A percentile compares a stretch with the other conserved stretches of the same genome.
phyloP scores from a whole-genome alignment of 1,140 invertebrate species.

The Drosophila sulfurigaster region DNA sequence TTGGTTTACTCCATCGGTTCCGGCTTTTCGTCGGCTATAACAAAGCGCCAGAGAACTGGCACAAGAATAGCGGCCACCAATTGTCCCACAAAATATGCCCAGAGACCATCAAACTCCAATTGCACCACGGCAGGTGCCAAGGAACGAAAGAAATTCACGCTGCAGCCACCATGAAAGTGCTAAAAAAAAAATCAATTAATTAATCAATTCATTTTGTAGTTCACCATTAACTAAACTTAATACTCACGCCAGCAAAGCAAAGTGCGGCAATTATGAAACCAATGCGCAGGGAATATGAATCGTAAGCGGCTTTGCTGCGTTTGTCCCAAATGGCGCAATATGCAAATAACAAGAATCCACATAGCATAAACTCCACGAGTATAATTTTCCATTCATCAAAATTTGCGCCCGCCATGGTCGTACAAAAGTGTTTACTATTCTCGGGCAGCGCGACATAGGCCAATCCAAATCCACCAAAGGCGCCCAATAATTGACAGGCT shows the following conservation, averaged over 20 bases:
- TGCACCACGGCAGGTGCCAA: neutral
- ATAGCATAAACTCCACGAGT: slow-evolving; percentile 4
- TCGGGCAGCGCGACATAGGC: neutral
- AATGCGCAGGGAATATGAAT: slow-evolving; percentile 20
- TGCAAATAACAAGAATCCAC: slow-evolving; percentile 5
- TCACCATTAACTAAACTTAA: neutral
- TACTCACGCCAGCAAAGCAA: slow-evolving; percentile 10
- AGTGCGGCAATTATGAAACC: slow-evolving; percentile 25
- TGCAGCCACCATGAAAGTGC: neutral
- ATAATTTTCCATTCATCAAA: slow-evolving; percentile 6
- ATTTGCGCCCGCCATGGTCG: neutral
- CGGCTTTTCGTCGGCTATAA: neutral
- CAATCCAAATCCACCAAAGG: neutral
- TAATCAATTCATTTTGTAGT: neutral
- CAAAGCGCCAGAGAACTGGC: slow-evolving; percentile 25
- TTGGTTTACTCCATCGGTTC: neutral
- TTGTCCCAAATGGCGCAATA: slow-evolving; percentile 41
- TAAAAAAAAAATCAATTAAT: neutral
- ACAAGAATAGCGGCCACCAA: neutral
- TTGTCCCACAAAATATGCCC: slow-evolving; percentile 26
- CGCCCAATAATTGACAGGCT: slow-evolving; percentile 20
- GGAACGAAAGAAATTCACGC: slow-evolving; percentile 28
- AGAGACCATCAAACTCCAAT: slow-evolving; percentile 1
- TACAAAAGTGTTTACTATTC: neutral
- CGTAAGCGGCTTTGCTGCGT: slow-evolving; percentile 3